Conservation (phyloP, 1,140 invertebrate genomes). For the Nixonia krombeini region DNA sequence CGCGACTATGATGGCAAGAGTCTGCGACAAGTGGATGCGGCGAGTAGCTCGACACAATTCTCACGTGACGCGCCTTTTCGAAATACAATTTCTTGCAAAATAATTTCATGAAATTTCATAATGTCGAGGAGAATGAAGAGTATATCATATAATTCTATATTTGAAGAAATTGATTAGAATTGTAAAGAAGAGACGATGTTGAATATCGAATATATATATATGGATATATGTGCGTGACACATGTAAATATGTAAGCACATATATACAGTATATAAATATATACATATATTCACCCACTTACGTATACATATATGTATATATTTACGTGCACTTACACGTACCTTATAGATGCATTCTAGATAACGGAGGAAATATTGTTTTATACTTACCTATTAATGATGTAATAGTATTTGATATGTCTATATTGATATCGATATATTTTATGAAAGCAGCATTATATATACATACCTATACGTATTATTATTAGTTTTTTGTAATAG, state of each 20-base stretch:
- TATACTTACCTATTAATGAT: constrained; percentile 60
- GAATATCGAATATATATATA: too few species aligned
- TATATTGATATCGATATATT: constrained; percentile 67
- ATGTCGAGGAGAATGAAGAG: constrained; percentile 59
- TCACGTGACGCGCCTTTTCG: constrained; percentile 56
- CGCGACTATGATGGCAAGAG: constrained; percentile 49
- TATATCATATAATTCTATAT: constrained; percentile 27
- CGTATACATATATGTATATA: constrained; percentile 56
- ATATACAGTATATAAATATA: constrained; percentile 56
- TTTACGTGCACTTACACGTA: constrained; percentile 56
- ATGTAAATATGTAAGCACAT: constrained; percentile 55
- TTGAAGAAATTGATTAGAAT: constrained; percentile 18
- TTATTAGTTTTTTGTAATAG: constrained; percentile 67
- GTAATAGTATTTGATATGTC: constrained; percentile 63
- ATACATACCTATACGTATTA: too few species aligned
- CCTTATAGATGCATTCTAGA: constrained; percentile 55
- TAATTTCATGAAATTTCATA: constrained; percentile 80
- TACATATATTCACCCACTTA: constrained; percentile 53
- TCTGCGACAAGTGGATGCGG: constrained; percentile 51
- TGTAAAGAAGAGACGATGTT: constrained; percentile 31
- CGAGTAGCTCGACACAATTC: constrained; percentile 44
- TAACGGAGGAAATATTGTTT: constrained; percentile 62
- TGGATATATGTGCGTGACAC: too few species aligned
- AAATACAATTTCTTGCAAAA: constrained; percentile 62
- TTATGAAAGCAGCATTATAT: constrained; percentile 65